Percentiles rank a stretch among this genome's conserved stretches.
phyloP scores from a whole-genome alignment of 2,888 invertebrate genomes.

The Xanthia togata region DNA sequence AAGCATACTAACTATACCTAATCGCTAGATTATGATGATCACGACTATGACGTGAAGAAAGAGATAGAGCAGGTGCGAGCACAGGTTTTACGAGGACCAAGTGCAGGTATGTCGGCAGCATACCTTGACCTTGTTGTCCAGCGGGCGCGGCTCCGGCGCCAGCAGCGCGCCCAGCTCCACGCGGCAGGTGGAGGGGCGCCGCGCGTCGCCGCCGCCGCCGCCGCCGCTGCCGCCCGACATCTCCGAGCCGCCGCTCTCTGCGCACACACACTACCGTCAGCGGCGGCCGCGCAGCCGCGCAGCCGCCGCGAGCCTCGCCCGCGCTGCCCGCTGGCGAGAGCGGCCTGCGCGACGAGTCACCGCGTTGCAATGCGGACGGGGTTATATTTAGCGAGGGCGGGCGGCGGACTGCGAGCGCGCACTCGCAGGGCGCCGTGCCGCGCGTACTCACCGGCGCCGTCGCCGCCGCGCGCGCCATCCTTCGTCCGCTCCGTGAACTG shows the following conservation, averaged over 20 bases:
- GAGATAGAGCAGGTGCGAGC: constrained; percentile 3
- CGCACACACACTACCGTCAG: constrained; percentile 72
- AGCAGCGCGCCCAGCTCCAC: constrained; percentile 92
- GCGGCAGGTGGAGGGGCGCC: constrained; percentile 88
- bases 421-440: constrained; percentile 54
- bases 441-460: constrained; percentile 83
- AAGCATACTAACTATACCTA: constrained; percentile 58
- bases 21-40: constrained; percentile 14
- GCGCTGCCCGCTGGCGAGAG: constrained; percentile 66
- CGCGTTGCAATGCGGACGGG: constrained; percentile 75
- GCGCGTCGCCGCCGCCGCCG: constrained; percentile 80
- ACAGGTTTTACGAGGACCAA: constrained; percentile 6
- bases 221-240: constrained; percentile 85
- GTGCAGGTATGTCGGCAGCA: constrained; percentile 16
- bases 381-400: constrained; percentile 80
- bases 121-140: constrained; percentile 95
- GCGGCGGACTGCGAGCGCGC: constrained; percentile 61
- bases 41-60: background rate
- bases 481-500: constrained; percentile 87
- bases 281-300: constrained; percentile 74
- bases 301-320: constrained; percentile 70
- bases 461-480: constrained; percentile 85
- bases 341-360: constrained; percentile 66
- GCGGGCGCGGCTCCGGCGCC: constrained; percentile 92
- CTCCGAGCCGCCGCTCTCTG: constrained; percentile 86